phyloP scores from a whole-genome alignment of 2,797 vertebrate genomes.

The Anolis apletophallus region DNA sequence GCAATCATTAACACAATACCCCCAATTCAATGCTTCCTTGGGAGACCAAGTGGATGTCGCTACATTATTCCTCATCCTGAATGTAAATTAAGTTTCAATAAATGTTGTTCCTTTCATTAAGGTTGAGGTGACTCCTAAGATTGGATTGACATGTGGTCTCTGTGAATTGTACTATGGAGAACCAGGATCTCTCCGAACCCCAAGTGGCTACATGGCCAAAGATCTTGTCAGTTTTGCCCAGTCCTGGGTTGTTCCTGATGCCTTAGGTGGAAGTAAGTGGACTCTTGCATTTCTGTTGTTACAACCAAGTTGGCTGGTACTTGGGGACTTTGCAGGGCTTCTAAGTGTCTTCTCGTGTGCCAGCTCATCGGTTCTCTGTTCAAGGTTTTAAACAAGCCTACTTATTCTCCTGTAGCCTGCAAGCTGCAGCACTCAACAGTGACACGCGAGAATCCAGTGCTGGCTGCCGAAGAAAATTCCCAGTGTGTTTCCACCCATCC shows the following conservation, averaged over 20 bases:
- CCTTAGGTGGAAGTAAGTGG: slow-evolving; percentile 74
- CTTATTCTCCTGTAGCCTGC: slow-evolving; percentile 66
- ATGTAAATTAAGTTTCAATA: slow-evolving; percentile 12
- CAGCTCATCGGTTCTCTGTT: too few relatives aligned
- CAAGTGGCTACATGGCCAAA: slow-evolving; percentile 75
- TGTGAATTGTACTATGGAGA: slow-evolving; percentile 84
- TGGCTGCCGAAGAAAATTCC: slow-evolving; percentile 43
- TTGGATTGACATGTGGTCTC: slow-evolving; percentile 83
- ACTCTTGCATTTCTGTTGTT: neutral
- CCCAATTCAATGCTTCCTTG: neutral
- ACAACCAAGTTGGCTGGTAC: too few relatives aligned
- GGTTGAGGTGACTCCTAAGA: slow-evolving; percentile 80
- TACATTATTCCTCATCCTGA: neutral
- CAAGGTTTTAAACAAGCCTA: rapidly evolving
- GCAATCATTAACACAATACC: too few relatives aligned
- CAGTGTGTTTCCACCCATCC: slow-evolving; percentile 69
- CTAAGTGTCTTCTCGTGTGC: too few relatives aligned
- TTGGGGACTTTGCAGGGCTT: too few relatives aligned
- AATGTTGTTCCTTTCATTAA: slow-evolving; percentile 49
- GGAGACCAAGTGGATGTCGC: slow-evolving; percentile 7
- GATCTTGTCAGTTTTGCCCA: slow-evolving; percentile 78
- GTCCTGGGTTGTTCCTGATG: slow-evolving; percentile 83
- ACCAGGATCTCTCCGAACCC: slow-evolving; percentile 79
- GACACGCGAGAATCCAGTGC: slow-evolving; percentile 64
- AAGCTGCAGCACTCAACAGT: slow-evolving; percentile 66